Conservation (phyloP, 2,113 vertebrate genomes). For the Bufo gargarizans region DNA sequence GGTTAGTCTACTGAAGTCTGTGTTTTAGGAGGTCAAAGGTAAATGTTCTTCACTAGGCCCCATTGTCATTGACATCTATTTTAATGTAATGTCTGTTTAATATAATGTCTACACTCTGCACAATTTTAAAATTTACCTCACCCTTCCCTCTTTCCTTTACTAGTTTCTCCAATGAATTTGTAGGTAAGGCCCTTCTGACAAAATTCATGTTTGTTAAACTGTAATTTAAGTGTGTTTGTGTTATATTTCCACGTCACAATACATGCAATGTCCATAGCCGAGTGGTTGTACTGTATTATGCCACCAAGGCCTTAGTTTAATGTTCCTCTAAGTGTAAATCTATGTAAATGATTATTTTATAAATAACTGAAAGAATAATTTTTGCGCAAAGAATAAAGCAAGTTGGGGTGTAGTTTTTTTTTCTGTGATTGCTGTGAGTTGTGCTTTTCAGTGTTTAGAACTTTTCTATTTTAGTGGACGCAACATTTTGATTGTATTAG, state of each 20-base stretch:
- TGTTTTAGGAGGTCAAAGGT: slow-evolving; percentile 26
- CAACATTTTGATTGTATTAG: neutral
- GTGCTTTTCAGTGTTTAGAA: slow-evolving; percentile 62
- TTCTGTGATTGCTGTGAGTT: slow-evolving; percentile 66
- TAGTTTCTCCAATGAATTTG: slow-evolving; percentile 17
- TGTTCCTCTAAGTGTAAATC: slow-evolving; percentile 77
- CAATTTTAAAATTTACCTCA: slow-evolving; percentile 44
- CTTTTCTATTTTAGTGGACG: neutral
- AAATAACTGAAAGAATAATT: slow-evolving; percentile 45
- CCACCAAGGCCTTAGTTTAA: slow-evolving; percentile 5
- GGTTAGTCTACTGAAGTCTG: slow-evolving; percentile 16
- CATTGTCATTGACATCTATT: slow-evolving; percentile 2
- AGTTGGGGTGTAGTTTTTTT: slow-evolving; percentile 64
- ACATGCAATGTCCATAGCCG: neutral
- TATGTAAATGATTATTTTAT: slow-evolving; percentile 88
- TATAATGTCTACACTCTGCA: slow-evolving; percentile 8
- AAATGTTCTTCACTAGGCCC: slow-evolving; percentile 3
- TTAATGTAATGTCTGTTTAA: slow-evolving; percentile 2
- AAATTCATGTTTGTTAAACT: slow-evolving; percentile 42
- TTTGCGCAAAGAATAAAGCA: slow-evolving; percentile 70
- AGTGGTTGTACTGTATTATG: neutral
- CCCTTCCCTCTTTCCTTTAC: neutral
- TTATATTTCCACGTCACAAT: slow-evolving; percentile 24
- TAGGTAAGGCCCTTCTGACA: slow-evolving; percentile 2
- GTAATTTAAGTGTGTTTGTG: slow-evolving; percentile 50